Conservation (phyloP, 2,797 vertebrate genomes). For the Glyptemys insculpta region DNA sequence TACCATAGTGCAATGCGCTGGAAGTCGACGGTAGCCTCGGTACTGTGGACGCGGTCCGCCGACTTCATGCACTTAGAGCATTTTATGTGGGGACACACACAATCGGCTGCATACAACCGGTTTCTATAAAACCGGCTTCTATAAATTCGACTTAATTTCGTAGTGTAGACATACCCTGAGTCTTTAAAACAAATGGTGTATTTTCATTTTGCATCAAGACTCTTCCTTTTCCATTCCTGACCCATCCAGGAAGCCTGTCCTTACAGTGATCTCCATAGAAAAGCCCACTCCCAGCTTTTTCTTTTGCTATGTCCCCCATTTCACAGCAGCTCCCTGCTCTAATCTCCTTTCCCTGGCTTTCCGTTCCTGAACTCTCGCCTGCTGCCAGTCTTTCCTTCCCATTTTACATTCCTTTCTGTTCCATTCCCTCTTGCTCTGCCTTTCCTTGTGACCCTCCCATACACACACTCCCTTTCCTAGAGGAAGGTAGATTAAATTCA, state of each 20-base stretch:
- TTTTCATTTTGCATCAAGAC: neutral
- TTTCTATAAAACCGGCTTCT: no score
- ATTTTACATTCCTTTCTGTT: neutral
- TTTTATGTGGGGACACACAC: no score
- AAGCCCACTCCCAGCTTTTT: neutral
- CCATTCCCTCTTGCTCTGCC: neutral
- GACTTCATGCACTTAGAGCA: no score
- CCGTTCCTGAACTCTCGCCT: neutral
- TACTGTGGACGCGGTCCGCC: no score
- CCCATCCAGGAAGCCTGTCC: neutral
- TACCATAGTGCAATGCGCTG: no score
- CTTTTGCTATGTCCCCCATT: neutral
- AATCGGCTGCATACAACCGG: no score
- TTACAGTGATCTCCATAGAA: neutral
- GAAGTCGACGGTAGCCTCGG: no score
- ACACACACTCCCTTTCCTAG: neutral
- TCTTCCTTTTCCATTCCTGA: neutral
- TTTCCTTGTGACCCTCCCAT: neutral
- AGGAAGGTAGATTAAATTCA: neutral
- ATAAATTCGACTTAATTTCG: no score
- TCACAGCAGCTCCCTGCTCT: neutral
- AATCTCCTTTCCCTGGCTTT: accelerated
- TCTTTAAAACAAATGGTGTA: neutral
- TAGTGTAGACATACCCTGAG: no score
- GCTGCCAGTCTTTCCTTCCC: neutral